These are phyloP conservation scores for Agrotis puta DNA, from an alignment of 2,888 invertebrate genomes.

Conservation along the genomic window DNA sequence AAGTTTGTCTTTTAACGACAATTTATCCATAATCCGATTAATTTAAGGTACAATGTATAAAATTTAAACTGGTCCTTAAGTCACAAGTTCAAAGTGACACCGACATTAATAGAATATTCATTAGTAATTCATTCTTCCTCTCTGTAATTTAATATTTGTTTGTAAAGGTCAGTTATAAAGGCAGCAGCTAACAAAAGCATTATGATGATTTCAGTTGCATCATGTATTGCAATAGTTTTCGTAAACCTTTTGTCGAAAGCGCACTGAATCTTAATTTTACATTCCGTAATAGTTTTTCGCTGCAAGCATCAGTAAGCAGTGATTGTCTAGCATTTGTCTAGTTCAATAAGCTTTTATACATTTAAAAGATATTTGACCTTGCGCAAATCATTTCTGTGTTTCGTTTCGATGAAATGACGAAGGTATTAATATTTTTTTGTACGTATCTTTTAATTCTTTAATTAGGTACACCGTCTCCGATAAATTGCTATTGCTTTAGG, in stretches of 20 bases:
- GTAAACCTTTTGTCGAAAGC: neutral
- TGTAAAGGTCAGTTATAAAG: neutral
- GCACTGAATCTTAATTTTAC: conserved; percentile 23
- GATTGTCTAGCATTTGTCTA: neutral
- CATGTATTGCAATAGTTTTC: conserved; percentile 8
- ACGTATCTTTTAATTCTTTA: neutral
- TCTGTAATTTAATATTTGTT: neutral
- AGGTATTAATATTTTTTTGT: neutral
- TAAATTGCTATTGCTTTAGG: neutral
- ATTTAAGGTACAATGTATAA: neutral
- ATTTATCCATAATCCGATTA: neutral
- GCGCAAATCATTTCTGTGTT: too few species aligned
- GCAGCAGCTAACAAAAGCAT: conserved; percentile 6
- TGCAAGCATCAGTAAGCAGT: conserved; percentile 3
- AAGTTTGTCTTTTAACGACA: neutral
- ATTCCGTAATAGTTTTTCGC: conserved; percentile 28
- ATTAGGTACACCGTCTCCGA: neutral
- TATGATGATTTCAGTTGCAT: conserved; percentile 17
- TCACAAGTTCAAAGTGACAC: neutral
- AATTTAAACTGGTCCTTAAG: neutral
- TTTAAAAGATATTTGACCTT: too few species aligned
- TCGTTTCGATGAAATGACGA: neutral
- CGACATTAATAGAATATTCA: neutral
- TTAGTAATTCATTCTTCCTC: neutral
- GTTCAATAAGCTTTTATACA: neutral